Evolutionary conservation across 2,797 vertebrate genomes (phyloP).

Genomic region (Helarctos malayanus): DNA sequence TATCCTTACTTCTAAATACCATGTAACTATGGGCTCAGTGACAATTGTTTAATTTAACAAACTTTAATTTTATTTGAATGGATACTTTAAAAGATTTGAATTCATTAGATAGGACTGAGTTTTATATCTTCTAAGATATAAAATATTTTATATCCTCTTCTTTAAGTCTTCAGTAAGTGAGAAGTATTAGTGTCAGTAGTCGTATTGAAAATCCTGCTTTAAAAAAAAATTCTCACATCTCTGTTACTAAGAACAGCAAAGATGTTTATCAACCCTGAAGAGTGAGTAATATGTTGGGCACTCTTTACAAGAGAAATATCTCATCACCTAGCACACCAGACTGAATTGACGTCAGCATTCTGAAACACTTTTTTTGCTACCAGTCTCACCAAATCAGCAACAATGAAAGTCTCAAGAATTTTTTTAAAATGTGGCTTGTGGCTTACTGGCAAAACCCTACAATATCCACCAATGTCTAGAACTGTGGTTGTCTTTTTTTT

Average conservation of each 20-base stretch:
- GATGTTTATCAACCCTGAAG: neutral
- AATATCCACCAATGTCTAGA: slow-evolving; percentile 76
- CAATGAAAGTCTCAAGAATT: slow-evolving; percentile 75
- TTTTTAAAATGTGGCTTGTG: slow-evolving; percentile 83
- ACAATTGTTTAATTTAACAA: neutral
- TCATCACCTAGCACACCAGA: neutral
- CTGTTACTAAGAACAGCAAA: slow-evolving; percentile 47
- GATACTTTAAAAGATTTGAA: neutral
- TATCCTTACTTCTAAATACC: slow-evolving; percentile 13
- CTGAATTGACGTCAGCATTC: slow-evolving; percentile 67
- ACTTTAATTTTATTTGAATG: slow-evolving; percentile 26
- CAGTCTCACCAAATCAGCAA: slow-evolving; percentile 78
- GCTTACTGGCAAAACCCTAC: slow-evolving; percentile 80
- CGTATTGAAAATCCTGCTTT: slow-evolving; percentile 15
- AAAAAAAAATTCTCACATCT: neutral
- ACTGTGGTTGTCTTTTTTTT: slow-evolving; percentile 76
- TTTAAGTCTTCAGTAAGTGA: slow-evolving; percentile 53
- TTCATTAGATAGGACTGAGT: neutral
- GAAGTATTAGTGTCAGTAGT: slow-evolving; percentile 41
- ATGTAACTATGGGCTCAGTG: neutral
- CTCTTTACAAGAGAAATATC: slow-evolving; percentile 20
- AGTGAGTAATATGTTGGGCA: neutral
- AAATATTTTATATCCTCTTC: slow-evolving; percentile 9
- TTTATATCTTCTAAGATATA: slow-evolving; percentile 31
- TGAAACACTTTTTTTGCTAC: slow-evolving; percentile 78